Percentiles rank a stretch among this genome's conserved stretches.
Evolutionary conservation across 2,797 vertebrate genomes (phyloP).

Genomic region (Nannoperca obscura): DNA sequence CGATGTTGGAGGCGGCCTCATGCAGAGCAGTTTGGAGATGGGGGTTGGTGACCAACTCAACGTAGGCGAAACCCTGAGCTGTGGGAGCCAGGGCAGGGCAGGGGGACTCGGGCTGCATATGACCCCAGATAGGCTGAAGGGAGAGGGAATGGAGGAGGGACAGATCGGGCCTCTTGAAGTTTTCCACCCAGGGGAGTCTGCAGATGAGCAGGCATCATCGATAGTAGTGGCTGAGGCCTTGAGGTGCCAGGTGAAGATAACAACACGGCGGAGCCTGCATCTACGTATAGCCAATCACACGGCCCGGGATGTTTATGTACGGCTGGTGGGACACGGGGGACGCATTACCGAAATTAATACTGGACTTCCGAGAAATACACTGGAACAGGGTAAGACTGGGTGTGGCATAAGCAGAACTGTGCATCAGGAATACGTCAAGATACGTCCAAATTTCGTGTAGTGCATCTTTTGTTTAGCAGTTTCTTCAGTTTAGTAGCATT

Average conservation of each 20-base stretch:
- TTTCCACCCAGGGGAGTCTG: slow-evolving; percentile 57
- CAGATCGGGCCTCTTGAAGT: slow-evolving; percentile 64
- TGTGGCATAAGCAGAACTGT: slow-evolving; percentile 8
- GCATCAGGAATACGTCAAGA: neutral
- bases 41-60: slow-evolving; percentile 19
- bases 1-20: slow-evolving; percentile 45
- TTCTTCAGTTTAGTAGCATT: neutral
- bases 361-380: slow-evolving; percentile 50
- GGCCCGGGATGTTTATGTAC: slow-evolving; percentile 90
- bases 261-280: slow-evolving; percentile 90
- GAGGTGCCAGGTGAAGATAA: slow-evolving; percentile 96
- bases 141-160: slow-evolving; percentile 35
- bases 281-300: slow-evolving; percentile 95
- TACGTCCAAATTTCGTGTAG: neutral
- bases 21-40: slow-evolving; percentile 50
- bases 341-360: slow-evolving; percentile 84
- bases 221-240: slow-evolving; percentile 82
- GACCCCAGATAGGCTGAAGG: slow-evolving; percentile 35
- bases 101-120: slow-evolving; percentile 40
- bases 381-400: slow-evolving; percentile 74
- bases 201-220: slow-evolving; percentile 49
- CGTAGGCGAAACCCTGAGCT: slow-evolving; percentile 7
- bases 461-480: neutral
- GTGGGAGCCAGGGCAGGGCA: slow-evolving; percentile 19
- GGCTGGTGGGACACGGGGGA: slow-evolving; percentile 90